A percentile compares a stretch with the other conserved stretches of the same genome.
Conservation (phyloP, 2,797 vertebrate species). For the Takifugu rubripes region DNA sequence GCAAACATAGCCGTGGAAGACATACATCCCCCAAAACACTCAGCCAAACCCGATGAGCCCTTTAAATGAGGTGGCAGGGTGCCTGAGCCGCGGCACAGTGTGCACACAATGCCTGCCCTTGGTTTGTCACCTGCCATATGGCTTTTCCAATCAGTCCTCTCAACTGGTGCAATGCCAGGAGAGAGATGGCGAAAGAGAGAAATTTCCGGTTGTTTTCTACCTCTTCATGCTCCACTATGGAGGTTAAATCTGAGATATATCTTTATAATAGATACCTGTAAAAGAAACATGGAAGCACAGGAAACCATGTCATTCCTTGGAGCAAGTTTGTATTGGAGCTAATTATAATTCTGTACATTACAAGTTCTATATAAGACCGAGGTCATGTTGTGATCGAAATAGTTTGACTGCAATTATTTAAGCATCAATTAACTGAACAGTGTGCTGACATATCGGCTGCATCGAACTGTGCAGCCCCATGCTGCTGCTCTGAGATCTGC, state of each 20-base stretch:
- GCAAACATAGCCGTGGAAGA: constrained; percentile 24
- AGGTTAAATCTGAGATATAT: constrained; percentile 9
- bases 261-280: not conserved
- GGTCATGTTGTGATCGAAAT: not conserved
- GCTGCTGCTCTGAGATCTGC: constrained; percentile 21
- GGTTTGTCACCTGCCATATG: constrained; percentile 71
- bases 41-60: constrained; percentile 45
- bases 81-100: constrained; percentile 45
- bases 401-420: not conserved
- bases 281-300: too few species aligned
- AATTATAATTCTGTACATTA: not conserved
- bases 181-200: not conserved
- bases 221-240: constrained; percentile 22
- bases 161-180: constrained; percentile 47
- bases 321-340: too few species aligned
- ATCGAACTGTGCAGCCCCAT: constrained; percentile 25
- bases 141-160: constrained; percentile 57
- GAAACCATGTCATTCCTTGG: too few species aligned
- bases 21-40: not conserved
- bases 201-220: constrained; percentile 26
- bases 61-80: constrained; percentile 50
- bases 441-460: constrained; percentile 16
- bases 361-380: not conserved
- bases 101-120: constrained; percentile 54
- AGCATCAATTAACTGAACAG: constrained; percentile 7